Percentiles rank a stretch among this genome's conserved stretches.
These are phyloP conservation scores for Alosa sapidissima DNA, from an alignment of 2,797 vertebrate genomes.

Conservation along the genomic window DNA sequence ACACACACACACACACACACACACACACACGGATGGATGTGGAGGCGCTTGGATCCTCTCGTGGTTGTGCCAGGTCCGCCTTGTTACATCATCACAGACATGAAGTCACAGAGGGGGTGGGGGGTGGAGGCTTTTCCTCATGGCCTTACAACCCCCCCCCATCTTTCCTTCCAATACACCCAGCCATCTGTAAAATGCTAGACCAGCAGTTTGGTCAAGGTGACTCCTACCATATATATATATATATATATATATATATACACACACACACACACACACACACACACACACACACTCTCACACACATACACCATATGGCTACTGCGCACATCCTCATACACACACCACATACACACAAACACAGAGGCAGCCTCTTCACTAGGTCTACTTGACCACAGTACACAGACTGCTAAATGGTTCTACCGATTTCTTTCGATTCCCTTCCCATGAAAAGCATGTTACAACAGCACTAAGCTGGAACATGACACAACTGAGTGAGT, in stretches of 20 bases:
- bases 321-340: not conserved
- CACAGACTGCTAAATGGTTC: too few species aligned
- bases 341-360: not conserved
- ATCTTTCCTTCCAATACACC: not conserved
- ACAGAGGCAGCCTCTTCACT: not conserved
- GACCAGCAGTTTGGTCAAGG: slow-evolving; percentile 1
- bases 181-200: not conserved
- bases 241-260: too few species aligned
- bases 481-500: too few species aligned
- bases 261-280: not conserved
- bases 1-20: slow-evolving; percentile 11
- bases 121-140: too few species aligned
- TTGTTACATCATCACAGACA: not conserved
- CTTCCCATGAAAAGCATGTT: too few species aligned
- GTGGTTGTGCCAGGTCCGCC: not conserved
- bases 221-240: not conserved
- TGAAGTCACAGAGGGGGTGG: too few species aligned
- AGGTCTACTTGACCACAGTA: not conserved
- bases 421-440: too few species aligned
- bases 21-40: not conserved
- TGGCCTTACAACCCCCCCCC: not conserved
- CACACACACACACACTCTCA: not conserved
- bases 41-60: not conserved
- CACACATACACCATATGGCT: not conserved
- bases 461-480: too few species aligned